Conservation (phyloP, 2,888 invertebrate species). For the Synanthedon tipuliformis region DNA sequence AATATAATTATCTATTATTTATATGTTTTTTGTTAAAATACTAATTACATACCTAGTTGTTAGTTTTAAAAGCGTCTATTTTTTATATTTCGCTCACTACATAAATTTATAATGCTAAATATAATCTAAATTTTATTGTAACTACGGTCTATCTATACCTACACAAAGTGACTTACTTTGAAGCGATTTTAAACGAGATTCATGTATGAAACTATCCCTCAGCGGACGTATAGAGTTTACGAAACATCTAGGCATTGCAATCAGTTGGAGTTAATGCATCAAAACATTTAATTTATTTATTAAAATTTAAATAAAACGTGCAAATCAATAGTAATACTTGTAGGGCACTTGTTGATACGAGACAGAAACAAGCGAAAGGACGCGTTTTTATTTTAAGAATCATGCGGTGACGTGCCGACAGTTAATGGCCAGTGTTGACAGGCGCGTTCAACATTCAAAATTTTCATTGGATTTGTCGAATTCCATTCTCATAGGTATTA, state of each 20-base stretch:
- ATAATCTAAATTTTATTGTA: no score
- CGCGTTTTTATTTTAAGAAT: conserved; percentile 44
- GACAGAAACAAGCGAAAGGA: conserved; percentile 46
- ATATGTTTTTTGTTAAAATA: no score
- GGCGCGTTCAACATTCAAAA: neutral
- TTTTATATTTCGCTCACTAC: no score
- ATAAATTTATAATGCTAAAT: no score
- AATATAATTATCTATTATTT: no score
- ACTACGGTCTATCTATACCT: neutral
- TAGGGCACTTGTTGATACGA: conserved; percentile 49
- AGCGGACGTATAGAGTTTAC: conserved; percentile 40
- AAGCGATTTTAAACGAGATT: conserved; percentile 26
- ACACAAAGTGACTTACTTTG: conserved; percentile 37
- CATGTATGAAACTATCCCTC: conserved; percentile 38
- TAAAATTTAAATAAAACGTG: conserved; percentile 19
- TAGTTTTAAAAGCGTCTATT: no score
- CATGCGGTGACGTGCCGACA: conserved; percentile 27
- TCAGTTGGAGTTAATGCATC: neutral
- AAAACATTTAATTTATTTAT: neutral
- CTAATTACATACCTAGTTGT: neutral
- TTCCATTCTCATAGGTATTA: conserved; percentile 13
- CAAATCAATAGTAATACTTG: conserved; percentile 32
- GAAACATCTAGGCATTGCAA: conserved; percentile 53
- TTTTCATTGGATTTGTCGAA: conserved; percentile 18
- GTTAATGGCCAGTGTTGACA: conserved; percentile 30